phyloP scores from a whole-genome alignment of 2,797 vertebrate species.

The Lepus oiostolus region DNA sequence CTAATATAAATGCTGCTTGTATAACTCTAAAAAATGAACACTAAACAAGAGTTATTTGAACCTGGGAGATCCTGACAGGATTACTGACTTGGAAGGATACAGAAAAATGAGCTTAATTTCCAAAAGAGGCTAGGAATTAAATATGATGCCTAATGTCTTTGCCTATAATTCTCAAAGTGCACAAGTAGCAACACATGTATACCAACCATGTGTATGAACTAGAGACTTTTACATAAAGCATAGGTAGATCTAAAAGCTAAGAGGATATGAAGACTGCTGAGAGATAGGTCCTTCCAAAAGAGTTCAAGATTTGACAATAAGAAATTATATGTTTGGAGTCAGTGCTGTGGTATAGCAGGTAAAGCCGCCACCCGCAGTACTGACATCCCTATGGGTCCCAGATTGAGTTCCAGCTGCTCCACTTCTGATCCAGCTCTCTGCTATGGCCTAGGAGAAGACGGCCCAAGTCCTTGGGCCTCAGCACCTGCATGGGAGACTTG shows the following conservation, averaged over 20 bases:
- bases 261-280: background rate
- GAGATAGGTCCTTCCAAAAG: background rate
- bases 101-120: constrained; percentile 21
- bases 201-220: background rate
- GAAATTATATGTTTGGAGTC: background rate
- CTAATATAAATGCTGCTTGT: constrained; percentile 34
- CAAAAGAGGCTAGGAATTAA: constrained; percentile 35
- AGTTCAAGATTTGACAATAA: constrained; percentile 12
- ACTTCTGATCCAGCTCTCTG: no score
- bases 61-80: background rate
- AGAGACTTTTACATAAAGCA: background rate
- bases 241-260: background rate
- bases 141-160: background rate
- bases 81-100: background rate
- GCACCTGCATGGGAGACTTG: no score
- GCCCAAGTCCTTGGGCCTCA: no score
- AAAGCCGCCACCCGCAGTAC: no score
- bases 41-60: background rate
- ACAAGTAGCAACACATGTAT: background rate
- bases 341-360: no score
- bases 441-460: no score
- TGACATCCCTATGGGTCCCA: no score
- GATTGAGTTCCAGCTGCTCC: no score
- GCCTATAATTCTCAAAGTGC: background rate
- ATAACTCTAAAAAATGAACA: constrained; percentile 8